Evolutionary conservation across 2,113 vertebrate genomes (phyloP), one percentile per base, ranked within the genome.

Genomic region (Saccopteryx bilineata): DNA sequence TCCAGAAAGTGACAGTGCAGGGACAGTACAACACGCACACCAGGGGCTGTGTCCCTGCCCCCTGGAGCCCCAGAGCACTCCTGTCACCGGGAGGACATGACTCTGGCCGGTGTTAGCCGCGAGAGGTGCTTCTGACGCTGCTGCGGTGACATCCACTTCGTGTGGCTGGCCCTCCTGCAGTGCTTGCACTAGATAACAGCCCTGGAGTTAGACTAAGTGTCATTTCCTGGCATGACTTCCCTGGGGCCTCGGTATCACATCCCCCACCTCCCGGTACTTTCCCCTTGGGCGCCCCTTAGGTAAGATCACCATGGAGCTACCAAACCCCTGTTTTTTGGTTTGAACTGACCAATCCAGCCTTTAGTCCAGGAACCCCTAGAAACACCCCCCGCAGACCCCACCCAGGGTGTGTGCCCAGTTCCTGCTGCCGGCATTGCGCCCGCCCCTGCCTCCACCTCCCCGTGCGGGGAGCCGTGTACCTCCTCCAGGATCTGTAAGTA

Each of bases 331-430:
- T 60, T 28, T n/a, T 21, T 60, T 31, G 33, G 17, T 15, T 48
- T 58, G 54, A 58, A 52, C 19, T 26, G 71, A 33, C 18, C 31
- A 52, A n/a, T 3, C 31, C 2, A 31, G 72, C 46, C 13, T 52
- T 10, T 10, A 33, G 7, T 5, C 72, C 61, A 6, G 69, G 33
- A 31, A 9, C 69, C 69, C 69, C 39, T 33, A 68, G 63, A 85
- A 17, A 24, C 65, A 33, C 82, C 54, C 31, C 31, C 48, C 1
- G 2, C 5, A 0, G 13, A 23, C 39, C 33, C 18, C 21, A n/a
- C 1, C 2, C 10, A 24, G 46, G 83, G 86, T 5, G 0, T 0
- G 2, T 2, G 46, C 9, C 11, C 5, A 0, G 56, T n/a, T 13
- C 74, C 50, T 26, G 46, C 9, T 10, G 26, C 46, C 1, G 33